A percentile compares a stretch with the other conserved stretches of the same genome.
Evolutionary conservation across 2,113 vertebrate genomes (phyloP).

Genomic region (Nibea coibor): DNA sequence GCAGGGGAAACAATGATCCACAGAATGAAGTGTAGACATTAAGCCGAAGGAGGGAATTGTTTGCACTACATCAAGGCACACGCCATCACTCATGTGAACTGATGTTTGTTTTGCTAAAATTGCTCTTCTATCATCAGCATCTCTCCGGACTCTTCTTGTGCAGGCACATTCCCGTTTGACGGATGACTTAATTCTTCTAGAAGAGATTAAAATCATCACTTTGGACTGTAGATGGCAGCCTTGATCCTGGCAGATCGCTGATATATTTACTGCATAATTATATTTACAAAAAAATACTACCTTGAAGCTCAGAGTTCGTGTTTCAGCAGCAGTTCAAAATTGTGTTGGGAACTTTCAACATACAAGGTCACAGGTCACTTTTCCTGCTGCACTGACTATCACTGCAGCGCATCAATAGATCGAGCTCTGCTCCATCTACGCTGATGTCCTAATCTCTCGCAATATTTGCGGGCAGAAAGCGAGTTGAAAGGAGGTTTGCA

Average conservation of each 20-base stretch:
- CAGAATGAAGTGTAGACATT: conserved; percentile 1
- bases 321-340: not conserved
- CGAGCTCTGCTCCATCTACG: conserved; percentile 28
- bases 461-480: conserved; percentile 65
- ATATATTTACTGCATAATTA: not conserved
- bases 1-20: conserved; percentile 24
- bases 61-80: not conserved
- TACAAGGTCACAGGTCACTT: not conserved
- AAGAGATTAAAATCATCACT: conserved; percentile 1
- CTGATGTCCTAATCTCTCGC: conserved; percentile 43
- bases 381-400: not conserved
- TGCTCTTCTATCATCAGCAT: conserved; percentile 15
- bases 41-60: not conserved
- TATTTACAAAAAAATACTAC: not conserved
- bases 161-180: conserved; percentile 13
- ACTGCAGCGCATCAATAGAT: conserved; percentile 31
- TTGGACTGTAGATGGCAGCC: conserved; percentile 68
- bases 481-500: conserved; percentile 63
- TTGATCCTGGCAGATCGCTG: conserved; percentile 40
- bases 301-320: not conserved
- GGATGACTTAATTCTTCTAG: conserved; percentile 3
- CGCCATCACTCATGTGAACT: conserved; percentile 28
- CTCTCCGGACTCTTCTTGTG: not conserved
- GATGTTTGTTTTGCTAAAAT: conserved; percentile 15
- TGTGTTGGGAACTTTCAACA: conserved; percentile 14